These are phyloP conservation scores for Pantherophis vulpinus DNA, from an alignment of 2,797 vertebrate genomes.

Conservation along the genomic window DNA sequence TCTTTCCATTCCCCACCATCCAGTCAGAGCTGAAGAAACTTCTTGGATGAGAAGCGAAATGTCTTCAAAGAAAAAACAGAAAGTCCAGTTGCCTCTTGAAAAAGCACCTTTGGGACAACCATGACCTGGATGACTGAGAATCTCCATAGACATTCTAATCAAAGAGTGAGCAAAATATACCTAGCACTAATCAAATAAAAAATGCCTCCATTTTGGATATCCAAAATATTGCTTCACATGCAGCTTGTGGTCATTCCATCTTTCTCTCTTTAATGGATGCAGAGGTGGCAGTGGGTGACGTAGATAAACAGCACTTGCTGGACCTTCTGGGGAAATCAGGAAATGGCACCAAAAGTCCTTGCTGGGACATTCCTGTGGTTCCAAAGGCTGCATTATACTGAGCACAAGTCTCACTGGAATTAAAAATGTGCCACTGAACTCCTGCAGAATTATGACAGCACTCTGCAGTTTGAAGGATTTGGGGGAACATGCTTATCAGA, in stretches of 20 bases:
- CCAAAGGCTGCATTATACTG: constrained; percentile 1
- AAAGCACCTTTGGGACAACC: no score
- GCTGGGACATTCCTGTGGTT: neutral
- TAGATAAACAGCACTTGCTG: neutral
- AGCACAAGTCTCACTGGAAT: constrained; percentile 1
- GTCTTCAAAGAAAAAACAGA: no score
- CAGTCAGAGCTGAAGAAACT: no score
- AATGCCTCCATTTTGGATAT: neutral
- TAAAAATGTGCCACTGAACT: neutral
- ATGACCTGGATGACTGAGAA: neutral
- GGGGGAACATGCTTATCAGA: neutral
- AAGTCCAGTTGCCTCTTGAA: no score
- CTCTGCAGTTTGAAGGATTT: neutral
- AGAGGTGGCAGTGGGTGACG: neutral
- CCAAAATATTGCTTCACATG: neutral
- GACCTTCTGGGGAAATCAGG: neutral
- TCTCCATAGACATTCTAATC: no score
- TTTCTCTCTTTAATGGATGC: neutral
- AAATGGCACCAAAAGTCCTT: neutral
- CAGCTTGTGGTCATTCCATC: neutral
- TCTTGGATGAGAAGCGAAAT: no score
- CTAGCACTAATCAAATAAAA: neutral
- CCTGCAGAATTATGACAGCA: neutral
- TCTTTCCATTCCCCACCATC: no score
- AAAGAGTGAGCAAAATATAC: neutral